Conservation (phyloP, 2,888 invertebrate species). For the Aspidiotus rigidus region DNA sequence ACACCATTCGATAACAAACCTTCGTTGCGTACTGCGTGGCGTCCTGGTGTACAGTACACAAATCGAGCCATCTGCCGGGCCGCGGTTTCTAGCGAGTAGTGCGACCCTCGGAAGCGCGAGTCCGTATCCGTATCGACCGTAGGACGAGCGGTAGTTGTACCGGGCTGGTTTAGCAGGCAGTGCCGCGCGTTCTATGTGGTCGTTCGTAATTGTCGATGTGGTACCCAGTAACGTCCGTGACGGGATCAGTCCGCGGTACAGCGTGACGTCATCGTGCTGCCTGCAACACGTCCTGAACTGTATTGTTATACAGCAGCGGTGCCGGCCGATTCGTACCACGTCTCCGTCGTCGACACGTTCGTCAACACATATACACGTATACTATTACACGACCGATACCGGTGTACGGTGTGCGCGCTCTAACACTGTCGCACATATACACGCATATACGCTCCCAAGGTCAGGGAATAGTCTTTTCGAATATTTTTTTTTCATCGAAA, state of each 20-base stretch:
- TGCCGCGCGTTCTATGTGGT: neutral
- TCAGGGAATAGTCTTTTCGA: neutral
- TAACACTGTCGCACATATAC: too few relatives aligned
- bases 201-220: too few relatives aligned
- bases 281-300: slow-evolving; percentile 3
- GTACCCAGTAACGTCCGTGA: neutral
- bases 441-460: neutral
- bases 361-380: neutral
- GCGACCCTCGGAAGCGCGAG: neutral
- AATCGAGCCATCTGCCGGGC: slow-evolving; percentile 24
- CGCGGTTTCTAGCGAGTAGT: slow-evolving; percentile 3
- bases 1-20: slow-evolving; percentile 16
- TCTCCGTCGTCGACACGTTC: slow-evolving; percentile 2
- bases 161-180: neutral
- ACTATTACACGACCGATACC: neutral
- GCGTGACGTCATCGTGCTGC: slow-evolving; percentile 1
- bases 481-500: neutral
- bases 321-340: slow-evolving; percentile 1
- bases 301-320: too few relatives aligned
- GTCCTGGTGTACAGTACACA: neutral
- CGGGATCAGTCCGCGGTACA: slow-evolving; percentile 2
- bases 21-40: slow-evolving; percentile 30
- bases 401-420: too few relatives aligned
- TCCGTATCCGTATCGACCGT: slow-evolving; percentile 32
- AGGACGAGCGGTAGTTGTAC: neutral